Conservation (phyloP, 2,113 vertebrate genomes). For the Nycticorax nycticorax region DNA sequence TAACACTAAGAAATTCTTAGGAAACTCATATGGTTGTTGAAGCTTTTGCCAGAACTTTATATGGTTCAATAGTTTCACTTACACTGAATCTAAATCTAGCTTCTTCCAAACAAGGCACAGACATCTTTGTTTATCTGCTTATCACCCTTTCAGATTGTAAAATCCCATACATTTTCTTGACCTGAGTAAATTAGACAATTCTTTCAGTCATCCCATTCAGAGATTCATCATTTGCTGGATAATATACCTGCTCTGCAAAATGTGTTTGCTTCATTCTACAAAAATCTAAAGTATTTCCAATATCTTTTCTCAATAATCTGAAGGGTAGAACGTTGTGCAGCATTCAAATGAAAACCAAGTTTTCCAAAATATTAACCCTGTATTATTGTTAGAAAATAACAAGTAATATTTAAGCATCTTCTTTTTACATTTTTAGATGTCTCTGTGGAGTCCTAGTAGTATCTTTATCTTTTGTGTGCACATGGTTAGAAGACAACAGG, state of each 20-base stretch:
- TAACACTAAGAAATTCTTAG: background rate
- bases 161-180: background rate
- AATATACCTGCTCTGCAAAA: background rate
- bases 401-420: background rate
- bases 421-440: background rate
- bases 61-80: background rate
- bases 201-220: background rate
- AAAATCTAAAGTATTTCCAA: background rate
- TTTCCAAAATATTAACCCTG: background rate
- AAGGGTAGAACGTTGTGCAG: fast-evolving
- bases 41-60: background rate
- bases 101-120: background rate
- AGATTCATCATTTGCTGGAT: background rate
- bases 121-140: background rate
- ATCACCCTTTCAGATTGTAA: background rate
- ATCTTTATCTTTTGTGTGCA: background rate
- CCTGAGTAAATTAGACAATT: background rate
- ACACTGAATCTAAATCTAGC: background rate
- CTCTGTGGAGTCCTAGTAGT: background rate
- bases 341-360: background rate
- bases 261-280: background rate
- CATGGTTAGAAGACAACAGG: background rate
- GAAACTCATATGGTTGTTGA: background rate
- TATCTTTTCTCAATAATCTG: background rate
- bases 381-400: background rate